Evolutionary conservation across 1,140 invertebrate genomes (phyloP).

Genomic region (Eueides isabella): DNA sequence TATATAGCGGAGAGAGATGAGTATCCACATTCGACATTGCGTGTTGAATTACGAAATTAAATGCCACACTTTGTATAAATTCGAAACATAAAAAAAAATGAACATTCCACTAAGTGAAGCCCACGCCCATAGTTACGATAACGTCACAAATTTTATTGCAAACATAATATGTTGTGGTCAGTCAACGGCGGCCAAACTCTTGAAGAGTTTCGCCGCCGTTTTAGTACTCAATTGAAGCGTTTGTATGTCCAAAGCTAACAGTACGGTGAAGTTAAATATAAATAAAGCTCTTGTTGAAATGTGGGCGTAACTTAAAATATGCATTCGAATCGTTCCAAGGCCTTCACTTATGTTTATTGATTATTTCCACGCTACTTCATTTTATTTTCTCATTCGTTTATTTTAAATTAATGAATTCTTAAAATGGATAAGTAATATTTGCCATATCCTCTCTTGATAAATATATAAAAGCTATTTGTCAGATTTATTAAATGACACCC

Average conservation of each 20-base stretch:
- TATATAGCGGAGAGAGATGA: too few relatives aligned
- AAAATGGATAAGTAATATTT: background rate
- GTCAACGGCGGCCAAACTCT: background rate
- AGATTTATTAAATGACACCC: conserved; percentile 9
- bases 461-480: background rate
- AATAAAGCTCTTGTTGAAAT: background rate
- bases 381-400: background rate
- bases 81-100: background rate
- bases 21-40: too few relatives aligned
- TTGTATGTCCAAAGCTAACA: background rate
- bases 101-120: background rate
- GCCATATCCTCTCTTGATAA: background rate
- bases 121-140: background rate
- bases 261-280: conserved; percentile 1
- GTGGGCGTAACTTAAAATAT: background rate
- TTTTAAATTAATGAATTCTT: background rate
- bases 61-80: too few relatives aligned
- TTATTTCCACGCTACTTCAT: background rate
- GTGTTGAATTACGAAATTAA: too few relatives aligned
- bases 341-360: background rate
- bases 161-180: background rate
- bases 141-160: background rate
- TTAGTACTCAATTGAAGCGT: background rate
- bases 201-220: background rate
- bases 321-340: background rate